These are phyloP conservation scores for Empis stercorea DNA, from an alignment of 2,888 invertebrate species.

Conservation along the genomic window DNA sequence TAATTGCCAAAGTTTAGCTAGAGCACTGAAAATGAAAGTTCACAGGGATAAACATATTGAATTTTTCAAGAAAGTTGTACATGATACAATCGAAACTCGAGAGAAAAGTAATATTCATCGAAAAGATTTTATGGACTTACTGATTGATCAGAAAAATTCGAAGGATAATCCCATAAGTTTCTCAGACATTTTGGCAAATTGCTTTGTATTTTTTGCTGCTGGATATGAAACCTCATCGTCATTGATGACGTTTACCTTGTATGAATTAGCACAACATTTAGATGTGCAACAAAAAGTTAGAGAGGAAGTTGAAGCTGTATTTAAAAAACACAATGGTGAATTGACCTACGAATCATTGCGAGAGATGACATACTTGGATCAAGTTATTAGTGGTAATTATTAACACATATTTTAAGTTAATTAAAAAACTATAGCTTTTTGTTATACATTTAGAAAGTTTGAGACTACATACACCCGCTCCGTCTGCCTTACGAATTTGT, in stretches of 20 bases:
- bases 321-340: slow-evolving; percentile 26
- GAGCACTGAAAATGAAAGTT: slow-evolving; percentile 17
- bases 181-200: slow-evolving; percentile 39
- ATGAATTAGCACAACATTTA: slow-evolving; percentile 38
- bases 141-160: slow-evolving; percentile 32
- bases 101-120: slow-evolving; percentile 28
- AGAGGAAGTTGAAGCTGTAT: slow-evolving; percentile 32
- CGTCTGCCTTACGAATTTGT: slow-evolving; percentile 27
- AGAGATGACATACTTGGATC: slow-evolving; percentile 39
- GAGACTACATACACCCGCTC: slow-evolving; percentile 36
- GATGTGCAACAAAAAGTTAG: slow-evolving; percentile 35
- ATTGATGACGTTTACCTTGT: slow-evolving; percentile 36
- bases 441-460: slow-evolving; percentile 32
- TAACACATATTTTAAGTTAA: background rate
- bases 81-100: slow-evolving; percentile 30
- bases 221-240: slow-evolving; percentile 42
- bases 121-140: slow-evolving; percentile 39
- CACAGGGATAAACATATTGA: slow-evolving; percentile 21
- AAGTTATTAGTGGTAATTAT: slow-evolving; percentile 36
- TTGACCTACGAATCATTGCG: slow-evolving; percentile 37
- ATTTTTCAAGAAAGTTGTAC: slow-evolving; percentile 29
- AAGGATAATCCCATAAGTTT: slow-evolving; percentile 24
- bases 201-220: slow-evolving; percentile 40
- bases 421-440: background rate
- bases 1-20: slow-evolving; percentile 13